Conservation (phyloP, 2,888 invertebrate genomes). For the Tupiocoris notatus region DNA sequence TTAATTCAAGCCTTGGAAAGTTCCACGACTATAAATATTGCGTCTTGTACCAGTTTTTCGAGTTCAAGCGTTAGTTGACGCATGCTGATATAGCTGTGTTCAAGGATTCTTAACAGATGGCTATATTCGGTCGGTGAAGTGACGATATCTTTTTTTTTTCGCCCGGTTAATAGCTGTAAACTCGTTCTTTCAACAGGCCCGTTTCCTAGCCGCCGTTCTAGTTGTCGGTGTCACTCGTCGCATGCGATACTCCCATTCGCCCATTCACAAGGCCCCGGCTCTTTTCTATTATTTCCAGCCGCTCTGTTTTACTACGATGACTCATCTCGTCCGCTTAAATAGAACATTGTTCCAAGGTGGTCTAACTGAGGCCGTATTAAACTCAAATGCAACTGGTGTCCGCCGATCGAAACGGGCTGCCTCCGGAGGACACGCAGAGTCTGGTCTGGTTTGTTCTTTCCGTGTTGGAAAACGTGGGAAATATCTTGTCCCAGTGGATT, state of each 20-base stretch:
- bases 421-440: neutral
- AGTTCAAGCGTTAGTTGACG: too few relatives aligned
- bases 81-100: too few relatives aligned
- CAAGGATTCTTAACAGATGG: too few relatives aligned
- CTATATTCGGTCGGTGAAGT: too few relatives aligned
- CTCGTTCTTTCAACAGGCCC: too few relatives aligned
- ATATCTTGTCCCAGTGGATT: neutral
- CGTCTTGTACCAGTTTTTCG: too few relatives aligned
- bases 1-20: too few relatives aligned
- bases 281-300: neutral
- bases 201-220: neutral
- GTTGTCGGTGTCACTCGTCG: neutral
- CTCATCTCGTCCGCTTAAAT: neutral
- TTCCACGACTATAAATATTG: too few relatives aligned
- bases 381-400: neutral
- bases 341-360: neutral
- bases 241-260: neutral
- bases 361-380: neutral
- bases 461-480: neutral
- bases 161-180: too few relatives aligned
- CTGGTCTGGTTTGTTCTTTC: neutral
- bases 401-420: neutral
- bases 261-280: neutral
- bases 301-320: neutral
- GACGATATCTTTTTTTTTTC: too few relatives aligned